A percentile compares a stretch with the other conserved stretches of the same genome.
Conservation (phyloP, 2,113 vertebrate species). For the Poecile atricapillus region DNA sequence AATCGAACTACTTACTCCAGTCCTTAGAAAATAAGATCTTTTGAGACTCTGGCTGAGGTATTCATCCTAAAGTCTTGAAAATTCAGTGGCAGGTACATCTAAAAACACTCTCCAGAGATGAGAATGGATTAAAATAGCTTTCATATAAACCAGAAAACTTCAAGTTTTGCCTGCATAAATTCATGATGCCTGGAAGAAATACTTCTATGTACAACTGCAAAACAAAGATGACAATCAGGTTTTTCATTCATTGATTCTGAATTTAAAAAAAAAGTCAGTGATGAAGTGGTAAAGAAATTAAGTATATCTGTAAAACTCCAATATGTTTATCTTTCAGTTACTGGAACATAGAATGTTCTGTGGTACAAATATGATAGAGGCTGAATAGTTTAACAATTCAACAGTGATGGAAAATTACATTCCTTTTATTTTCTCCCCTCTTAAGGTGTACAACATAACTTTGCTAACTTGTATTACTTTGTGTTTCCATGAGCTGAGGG, state of each 20-base stretch:
- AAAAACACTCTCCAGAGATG: neutral
- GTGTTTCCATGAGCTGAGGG: neutral
- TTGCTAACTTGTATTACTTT: neutral
- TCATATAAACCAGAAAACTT: neutral
- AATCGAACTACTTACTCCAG: neutral
- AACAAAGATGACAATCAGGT: neutral
- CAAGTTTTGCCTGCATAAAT: neutral
- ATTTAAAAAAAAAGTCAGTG: neutral
- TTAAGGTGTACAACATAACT: neutral
- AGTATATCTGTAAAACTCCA: neutral
- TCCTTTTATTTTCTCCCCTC: neutral
- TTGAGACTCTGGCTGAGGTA: neutral
- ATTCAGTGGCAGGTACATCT: neutral
- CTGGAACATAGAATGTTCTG: neutral
- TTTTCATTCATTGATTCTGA: neutral
- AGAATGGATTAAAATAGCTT: neutral
- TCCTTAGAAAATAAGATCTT: neutral
- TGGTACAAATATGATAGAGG: neutral
- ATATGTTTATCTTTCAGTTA: neutral
- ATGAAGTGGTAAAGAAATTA: neutral
- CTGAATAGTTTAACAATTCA: neutral
- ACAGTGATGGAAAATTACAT: neutral
- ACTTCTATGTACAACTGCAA: neutral
- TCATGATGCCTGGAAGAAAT: neutral
- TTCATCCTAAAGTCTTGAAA: neutral